A percentile compares a stretch with the other conserved stretches of the same genome.
Evolutionary conservation across 92 coral and sea anemone genomes (phyloP).

Genomic region (Heteractis magnifica): DNA sequence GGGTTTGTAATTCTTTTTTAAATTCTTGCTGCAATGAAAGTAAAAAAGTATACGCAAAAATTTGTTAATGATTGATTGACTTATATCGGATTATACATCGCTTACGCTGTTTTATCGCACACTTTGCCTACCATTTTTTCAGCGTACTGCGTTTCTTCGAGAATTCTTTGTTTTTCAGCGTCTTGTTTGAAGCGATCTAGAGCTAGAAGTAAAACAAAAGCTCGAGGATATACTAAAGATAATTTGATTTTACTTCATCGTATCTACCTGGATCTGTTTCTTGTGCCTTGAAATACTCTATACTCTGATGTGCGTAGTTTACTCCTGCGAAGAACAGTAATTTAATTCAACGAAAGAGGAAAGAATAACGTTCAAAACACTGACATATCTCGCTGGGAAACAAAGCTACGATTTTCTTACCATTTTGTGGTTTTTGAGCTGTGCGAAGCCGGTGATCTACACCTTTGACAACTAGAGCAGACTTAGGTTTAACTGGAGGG

Average conservation of each 20-base stretch:
- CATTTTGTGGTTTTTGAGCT: slow-evolving; percentile 54
- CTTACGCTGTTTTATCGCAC: background rate
- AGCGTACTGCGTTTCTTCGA: slow-evolving; percentile 64
- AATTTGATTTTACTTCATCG: background rate
- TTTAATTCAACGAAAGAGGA: background rate
- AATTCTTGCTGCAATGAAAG: slow-evolving; percentile 47
- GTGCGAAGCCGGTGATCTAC: slow-evolving; percentile 86
- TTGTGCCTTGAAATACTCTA: slow-evolving; percentile 9
- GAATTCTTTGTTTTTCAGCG: slow-evolving; percentile 59
- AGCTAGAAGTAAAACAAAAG: slow-evolving; percentile 32
- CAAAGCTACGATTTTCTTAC: slow-evolving; percentile 35
- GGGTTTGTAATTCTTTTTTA: slow-evolving; percentile 62
- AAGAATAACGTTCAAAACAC: background rate
- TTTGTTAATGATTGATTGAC: no score
- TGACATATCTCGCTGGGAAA: background rate
- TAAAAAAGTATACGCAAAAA: background rate
- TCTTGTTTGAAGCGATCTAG: slow-evolving; percentile 60
- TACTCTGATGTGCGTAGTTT: slow-evolving; percentile 48
- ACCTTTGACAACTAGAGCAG: slow-evolving; percentile 75
- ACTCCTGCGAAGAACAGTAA: slow-evolving; percentile 20
- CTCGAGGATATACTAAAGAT: background rate
- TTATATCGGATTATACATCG: no score
- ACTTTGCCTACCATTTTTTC: slow-evolving; percentile 53
- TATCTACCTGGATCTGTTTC: slow-evolving; percentile 35
- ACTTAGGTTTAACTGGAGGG: slow-evolving; percentile 58